Base-by-base conservation (phyloP, 2,113 vertebrate genomes). In the Chionis minor region DNA sequence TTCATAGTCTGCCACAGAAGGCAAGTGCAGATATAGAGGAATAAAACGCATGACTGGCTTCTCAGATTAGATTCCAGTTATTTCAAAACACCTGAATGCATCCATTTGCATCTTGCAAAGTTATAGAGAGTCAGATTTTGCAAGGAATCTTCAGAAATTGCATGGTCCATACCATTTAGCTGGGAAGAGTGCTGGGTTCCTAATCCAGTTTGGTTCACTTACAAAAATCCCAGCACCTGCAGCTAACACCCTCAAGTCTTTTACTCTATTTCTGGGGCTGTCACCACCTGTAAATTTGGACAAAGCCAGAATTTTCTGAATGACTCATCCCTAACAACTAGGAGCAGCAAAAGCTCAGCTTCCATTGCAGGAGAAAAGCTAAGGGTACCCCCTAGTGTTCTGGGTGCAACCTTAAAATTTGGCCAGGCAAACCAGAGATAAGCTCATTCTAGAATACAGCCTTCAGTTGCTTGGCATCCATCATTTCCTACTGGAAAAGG, bases 301-400 rank as follows among this genome's bases (percentile, higher is more conserved):
- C 86, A 95, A 92, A 90, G 67, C 55, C 87, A 96, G 84, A 96
- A 95, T 88, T 92, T 96, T 95, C 92, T 87, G 73, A 95, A 91
- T 95, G 70, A 95, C 70, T 96, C 91, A 96, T 73, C 66, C 74
- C 54, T 65, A 54, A 92, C 61, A 94, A 92, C 30, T 47, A 32
- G 54, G 62, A 93, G 44, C 35, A 47, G 61, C 52, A 92, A 82
- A 87, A 79, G 3, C 55, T 55, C 62, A 47, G 66, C 23, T 89
- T 59, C 70, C n/a, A 27, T 5, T 47, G 45, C 78, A 80, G 84
- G 51, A 94, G 35, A 28, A 94, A 80, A 81, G 86, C 62, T 72
- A 55, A 85, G 78, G 91, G 74, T 94, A 92, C 84, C 73, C 73
- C 66, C 94, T 92, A 87, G 81, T 92, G 89, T 91, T 80, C 89